These are phyloP conservation scores for Chrysogorgia sp. DNA, from an alignment of 92 coral and sea anemone species.

Conservation along the genomic window DNA sequence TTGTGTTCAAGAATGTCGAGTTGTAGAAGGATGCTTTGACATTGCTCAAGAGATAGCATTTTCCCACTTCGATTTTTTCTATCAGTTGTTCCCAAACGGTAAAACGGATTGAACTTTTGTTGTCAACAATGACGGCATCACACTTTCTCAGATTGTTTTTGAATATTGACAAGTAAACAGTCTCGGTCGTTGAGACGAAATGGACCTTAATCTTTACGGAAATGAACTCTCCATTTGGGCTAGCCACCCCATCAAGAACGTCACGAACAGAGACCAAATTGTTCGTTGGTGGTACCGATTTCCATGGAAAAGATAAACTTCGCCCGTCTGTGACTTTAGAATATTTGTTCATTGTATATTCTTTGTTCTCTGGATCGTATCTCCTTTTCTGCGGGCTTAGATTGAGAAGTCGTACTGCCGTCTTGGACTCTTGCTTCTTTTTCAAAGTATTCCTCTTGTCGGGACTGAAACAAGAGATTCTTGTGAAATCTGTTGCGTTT, in stretches of 20 bases:
- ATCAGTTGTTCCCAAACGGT: slow-evolving; percentile 4
- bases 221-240: slow-evolving; percentile 1
- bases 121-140: not conserved
- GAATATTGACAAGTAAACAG: not conserved
- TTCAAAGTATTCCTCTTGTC: slow-evolving; percentile 12
- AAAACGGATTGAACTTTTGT: not conserved
- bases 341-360: slow-evolving; percentile 11
- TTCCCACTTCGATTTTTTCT: slow-evolving; percentile 3
- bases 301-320: not conserved
- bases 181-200: not conserved
- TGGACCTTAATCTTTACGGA: not conserved
- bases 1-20: not conserved
- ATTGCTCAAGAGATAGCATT: slow-evolving; percentile 4
- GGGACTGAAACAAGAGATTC: slow-evolving; percentile 15
- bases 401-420: not conserved
- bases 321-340: slow-evolving; percentile 2
- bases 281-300: not conserved
- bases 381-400: slow-evolving; percentile 7
- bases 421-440: slow-evolving; percentile 9
- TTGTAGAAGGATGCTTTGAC: slow-evolving; percentile 20
- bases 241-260: not conserved
- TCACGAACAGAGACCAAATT: slow-evolving; percentile 14
- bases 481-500: not conserved
- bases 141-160: slow-evolving; percentile 5
- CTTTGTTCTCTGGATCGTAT: not conserved